phyloP scores from a whole-genome alignment of 1,140 invertebrate species.

The Semibalanus balanoides region DNA sequence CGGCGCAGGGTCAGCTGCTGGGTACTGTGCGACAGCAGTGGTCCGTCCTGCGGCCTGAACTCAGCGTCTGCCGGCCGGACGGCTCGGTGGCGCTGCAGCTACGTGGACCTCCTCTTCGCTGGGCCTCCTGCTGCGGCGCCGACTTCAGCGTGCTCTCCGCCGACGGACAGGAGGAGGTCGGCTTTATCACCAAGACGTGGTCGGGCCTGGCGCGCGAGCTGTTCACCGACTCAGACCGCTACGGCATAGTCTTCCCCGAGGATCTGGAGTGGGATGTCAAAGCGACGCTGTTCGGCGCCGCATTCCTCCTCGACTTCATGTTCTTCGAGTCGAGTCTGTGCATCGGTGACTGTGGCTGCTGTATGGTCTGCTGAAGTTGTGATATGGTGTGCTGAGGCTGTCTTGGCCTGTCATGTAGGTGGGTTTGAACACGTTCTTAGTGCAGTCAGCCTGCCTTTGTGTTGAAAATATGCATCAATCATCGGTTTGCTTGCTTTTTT shows the following conservation, averaged over 20 bases:
- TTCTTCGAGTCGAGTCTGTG: slow-evolving; percentile 11
- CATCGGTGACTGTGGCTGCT: background rate
- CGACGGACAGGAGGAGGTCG: slow-evolving; percentile 27
- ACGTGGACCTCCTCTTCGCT: slow-evolving; percentile 68
- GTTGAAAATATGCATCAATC: too few species aligned
- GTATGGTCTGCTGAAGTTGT: background rate
- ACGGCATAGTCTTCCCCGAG: slow-evolving; percentile 32
- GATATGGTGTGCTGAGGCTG: too few species aligned
- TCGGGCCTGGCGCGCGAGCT: slow-evolving; percentile 30
- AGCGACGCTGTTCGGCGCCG: slow-evolving; percentile 29
- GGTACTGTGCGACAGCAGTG: slow-evolving; percentile 72
- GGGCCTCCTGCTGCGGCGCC: slow-evolving; percentile 58
- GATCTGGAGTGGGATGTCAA: slow-evolving; percentile 32
- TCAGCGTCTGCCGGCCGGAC: slow-evolving; percentile 56
- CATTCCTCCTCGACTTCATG: slow-evolving; percentile 30
- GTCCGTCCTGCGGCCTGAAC: slow-evolving; percentile 61
- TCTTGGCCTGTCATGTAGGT: too few species aligned
- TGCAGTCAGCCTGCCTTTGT: too few species aligned
- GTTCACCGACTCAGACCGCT: slow-evolving; percentile 36
- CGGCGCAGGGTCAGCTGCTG: slow-evolving; percentile 50
- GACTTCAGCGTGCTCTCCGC: slow-evolving; percentile 19
- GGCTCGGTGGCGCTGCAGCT: slow-evolving; percentile 63
- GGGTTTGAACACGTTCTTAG: too few species aligned
- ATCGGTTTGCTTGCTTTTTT: too few species aligned
- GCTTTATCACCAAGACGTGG: slow-evolving; percentile 34